phyloP scores from a whole-genome alignment of 2,888 invertebrate species.

The Rotaria sp. region DNA sequence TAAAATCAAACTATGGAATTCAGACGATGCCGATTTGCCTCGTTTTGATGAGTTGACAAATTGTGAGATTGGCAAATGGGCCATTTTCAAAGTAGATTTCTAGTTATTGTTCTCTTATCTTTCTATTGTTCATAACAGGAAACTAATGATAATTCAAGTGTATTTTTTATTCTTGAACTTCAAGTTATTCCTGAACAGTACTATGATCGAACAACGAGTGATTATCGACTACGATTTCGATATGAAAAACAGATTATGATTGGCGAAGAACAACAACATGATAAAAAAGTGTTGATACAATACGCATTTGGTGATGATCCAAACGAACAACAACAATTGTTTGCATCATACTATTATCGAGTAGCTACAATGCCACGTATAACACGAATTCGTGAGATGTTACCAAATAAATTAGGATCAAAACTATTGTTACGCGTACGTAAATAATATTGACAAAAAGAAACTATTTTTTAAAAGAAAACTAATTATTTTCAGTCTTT shows the following conservation, averaged over 20 bases:
- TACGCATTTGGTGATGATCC: background rate
- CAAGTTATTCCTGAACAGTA: conserved; percentile 1
- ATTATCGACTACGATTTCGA: conserved; percentile 1
- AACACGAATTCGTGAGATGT: background rate
- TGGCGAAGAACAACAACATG: background rate
- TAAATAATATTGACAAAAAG: background rate
- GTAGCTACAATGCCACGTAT: background rate
- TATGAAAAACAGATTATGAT: background rate
- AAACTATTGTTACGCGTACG: background rate
- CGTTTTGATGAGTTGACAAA: background rate
- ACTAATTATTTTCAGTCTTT: background rate
- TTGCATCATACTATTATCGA: conserved; percentile 9
- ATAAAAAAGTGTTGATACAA: background rate
- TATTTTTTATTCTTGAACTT: conserved; percentile 22
- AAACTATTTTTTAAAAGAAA: background rate
- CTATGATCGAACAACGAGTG: background rate
- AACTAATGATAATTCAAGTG: background rate
- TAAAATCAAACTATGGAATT: background rate
- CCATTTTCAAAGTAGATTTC: background rate
- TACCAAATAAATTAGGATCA: background rate
- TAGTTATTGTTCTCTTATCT: background rate
- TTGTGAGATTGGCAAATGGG: background rate
- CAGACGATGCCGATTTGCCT: background rate
- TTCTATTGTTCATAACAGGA: background rate
- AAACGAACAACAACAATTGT: conserved; percentile 10